Conservation (phyloP, 1,140 invertebrate species). For the Phthorimaea operculella region DNA sequence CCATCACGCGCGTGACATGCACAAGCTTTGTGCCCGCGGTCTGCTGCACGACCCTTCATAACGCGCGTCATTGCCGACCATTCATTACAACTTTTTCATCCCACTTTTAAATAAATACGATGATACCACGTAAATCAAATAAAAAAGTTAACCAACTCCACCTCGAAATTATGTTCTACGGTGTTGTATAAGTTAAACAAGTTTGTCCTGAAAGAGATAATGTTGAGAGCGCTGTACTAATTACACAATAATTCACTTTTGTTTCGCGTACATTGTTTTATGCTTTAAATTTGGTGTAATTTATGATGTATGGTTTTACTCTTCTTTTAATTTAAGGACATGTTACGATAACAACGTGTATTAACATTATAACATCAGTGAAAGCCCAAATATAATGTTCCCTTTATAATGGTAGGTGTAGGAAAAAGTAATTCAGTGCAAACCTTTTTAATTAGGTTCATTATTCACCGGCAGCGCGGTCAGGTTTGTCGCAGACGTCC, state of each 20-base stretch:
- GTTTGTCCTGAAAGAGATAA: too few species aligned
- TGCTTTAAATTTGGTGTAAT: too few species aligned
- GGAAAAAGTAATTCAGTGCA: slow-evolving; percentile 16
- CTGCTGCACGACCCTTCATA: slow-evolving; percentile 20
- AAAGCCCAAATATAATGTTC: slow-evolving; percentile 8
- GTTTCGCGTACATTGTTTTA: too few species aligned
- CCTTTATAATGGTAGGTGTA: slow-evolving; percentile 11
- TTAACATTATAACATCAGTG: slow-evolving; percentile 6
- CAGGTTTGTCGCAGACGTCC: slow-evolving; percentile 5
- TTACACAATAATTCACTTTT: too few species aligned
- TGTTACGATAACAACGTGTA: slow-evolving; percentile 12
- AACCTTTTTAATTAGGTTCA: slow-evolving; percentile 22
- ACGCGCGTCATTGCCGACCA: slow-evolving; percentile 14
- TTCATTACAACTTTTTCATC: not conserved
- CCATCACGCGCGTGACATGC: slow-evolving; percentile 30
- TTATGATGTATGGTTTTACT: not conserved
- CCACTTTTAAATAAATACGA: not conserved
- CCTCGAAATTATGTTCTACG: not conserved
- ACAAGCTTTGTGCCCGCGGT: slow-evolving; percentile 29
- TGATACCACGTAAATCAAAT: not conserved
- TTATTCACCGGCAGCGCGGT: slow-evolving; percentile 16
- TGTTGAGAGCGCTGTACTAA: too few species aligned
- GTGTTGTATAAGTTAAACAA: too few species aligned
- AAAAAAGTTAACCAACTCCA: not conserved
- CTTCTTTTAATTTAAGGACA: not conserved